Percentiles rank a stretch among this genome's conserved stretches.
phyloP scores from a whole-genome alignment of 2,888 invertebrate species.

The Acrobasis consociella region DNA sequence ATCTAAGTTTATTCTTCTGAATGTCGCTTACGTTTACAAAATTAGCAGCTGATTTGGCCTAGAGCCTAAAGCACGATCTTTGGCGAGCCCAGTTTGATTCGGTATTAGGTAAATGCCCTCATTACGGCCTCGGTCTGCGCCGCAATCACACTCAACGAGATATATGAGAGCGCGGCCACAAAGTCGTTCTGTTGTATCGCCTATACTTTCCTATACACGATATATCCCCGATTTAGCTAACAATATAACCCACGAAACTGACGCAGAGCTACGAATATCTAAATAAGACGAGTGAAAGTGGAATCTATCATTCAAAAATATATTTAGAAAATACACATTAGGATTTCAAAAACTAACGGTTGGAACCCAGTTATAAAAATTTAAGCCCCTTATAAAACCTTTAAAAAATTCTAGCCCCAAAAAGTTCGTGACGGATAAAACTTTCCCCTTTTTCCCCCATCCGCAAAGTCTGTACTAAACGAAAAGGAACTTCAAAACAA shows the following conservation, averaged over 20 bases:
- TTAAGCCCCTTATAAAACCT: too few relatives aligned
- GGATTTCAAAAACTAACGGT: too few relatives aligned
- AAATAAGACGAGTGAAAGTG: conserved; percentile 5
- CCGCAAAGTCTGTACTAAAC: too few relatives aligned
- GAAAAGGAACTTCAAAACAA: too few relatives aligned
- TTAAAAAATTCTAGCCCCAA: too few relatives aligned
- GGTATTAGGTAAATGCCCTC: conserved; percentile 24
- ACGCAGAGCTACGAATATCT: conserved; percentile 12
- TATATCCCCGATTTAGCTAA: conserved; percentile 51
- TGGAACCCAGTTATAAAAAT: too few relatives aligned
- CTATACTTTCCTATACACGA: conserved; percentile 32
- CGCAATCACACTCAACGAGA: conserved; percentile 41
- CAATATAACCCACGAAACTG: conserved; percentile 41
- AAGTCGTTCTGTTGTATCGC: conserved; percentile 19
- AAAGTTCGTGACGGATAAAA: too few relatives aligned
- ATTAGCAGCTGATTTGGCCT: neutral
- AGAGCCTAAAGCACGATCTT: neutral
- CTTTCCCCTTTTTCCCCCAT: too few relatives aligned
- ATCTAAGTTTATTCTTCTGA: too few relatives aligned
- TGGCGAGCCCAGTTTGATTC: neutral
- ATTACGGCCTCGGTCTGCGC: neutral
- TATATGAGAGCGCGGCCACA: conserved; percentile 28
- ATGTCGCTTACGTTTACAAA: too few relatives aligned
- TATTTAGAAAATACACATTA: too few relatives aligned
- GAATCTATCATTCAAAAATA: too few relatives aligned